These are phyloP conservation scores for Pelobates cultripes DNA, from an alignment of 2,797 vertebrate genomes.

Conservation along the genomic window DNA sequence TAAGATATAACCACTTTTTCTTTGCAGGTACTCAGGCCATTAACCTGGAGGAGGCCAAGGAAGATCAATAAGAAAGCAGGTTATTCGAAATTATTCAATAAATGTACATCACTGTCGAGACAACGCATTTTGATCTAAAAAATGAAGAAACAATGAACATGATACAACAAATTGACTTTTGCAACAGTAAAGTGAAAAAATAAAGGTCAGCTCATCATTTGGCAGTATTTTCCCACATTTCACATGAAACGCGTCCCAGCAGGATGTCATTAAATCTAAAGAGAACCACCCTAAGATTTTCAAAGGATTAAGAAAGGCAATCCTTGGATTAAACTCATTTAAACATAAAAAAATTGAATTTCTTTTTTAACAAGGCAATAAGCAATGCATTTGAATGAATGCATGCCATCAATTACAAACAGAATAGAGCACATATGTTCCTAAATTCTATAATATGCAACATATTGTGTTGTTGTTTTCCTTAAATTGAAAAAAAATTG, in stretches of 20 bases:
- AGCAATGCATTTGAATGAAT: conserved; percentile 9
- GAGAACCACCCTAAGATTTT: conserved; percentile 30
- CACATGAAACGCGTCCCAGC: conserved; percentile 9
- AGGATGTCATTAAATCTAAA: conserved; percentile 40
- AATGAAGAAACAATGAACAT: background rate
- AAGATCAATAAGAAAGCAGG: too few species aligned
- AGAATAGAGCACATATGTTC: background rate
- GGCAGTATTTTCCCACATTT: conserved; percentile 30
- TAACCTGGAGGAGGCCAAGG: too few species aligned
- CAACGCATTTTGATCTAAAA: too few species aligned
- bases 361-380: conserved; percentile 38
- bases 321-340: conserved; percentile 28
- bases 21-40: too few species aligned
- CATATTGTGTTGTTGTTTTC: background rate
- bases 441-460: background rate
- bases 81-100: too few species aligned
- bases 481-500: background rate
- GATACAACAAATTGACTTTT: background rate
- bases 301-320: conserved; percentile 30
- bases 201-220: conserved; percentile 4
- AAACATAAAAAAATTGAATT: conserved; percentile 37
- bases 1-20: too few species aligned
- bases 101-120: too few species aligned
- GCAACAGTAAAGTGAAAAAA: background rate
- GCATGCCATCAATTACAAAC: background rate